Conservation (phyloP, 2,888 invertebrate genomes). For the Agonopterix arenella region DNA sequence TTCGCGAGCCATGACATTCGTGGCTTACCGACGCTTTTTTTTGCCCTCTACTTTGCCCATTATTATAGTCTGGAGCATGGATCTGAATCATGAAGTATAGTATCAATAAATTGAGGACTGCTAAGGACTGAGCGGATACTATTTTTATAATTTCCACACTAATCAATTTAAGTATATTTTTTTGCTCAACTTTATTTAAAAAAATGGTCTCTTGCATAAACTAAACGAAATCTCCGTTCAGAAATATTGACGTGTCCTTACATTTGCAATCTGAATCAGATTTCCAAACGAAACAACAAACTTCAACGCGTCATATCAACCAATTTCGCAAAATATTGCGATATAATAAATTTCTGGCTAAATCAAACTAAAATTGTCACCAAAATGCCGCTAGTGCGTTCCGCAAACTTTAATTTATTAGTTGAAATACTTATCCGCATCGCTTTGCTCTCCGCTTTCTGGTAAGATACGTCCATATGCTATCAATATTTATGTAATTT, state of each 20-base stretch:
- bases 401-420: slow-evolving; percentile 60
- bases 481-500: slow-evolving; percentile 11
- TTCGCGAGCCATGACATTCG: too few species aligned
- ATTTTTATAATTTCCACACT: too few species aligned
- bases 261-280: not conserved
- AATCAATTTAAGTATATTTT: too few species aligned
- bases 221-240: not conserved
- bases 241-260: not conserved
- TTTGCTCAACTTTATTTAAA: too few species aligned
- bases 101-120: too few species aligned
- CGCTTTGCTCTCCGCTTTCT: slow-evolving; percentile 63
- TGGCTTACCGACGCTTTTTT: too few species aligned
- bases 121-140: too few species aligned
- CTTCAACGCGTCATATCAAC: slow-evolving; percentile 13
- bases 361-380: not conserved
- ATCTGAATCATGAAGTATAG: too few species aligned
- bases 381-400: slow-evolving; percentile 64
- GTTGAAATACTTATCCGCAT: slow-evolving; percentile 72
- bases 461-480: slow-evolving; percentile 66
- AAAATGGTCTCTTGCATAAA: not conserved
- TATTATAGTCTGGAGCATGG: too few species aligned
- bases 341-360: slow-evolving; percentile 9
- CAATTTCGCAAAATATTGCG: slow-evolving; percentile 3
- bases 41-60: too few species aligned
- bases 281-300: slow-evolving; percentile 25